Evolutionary conservation across 2,888 invertebrate genomes (phyloP).

Genomic region (Atethmia centrago): DNA sequence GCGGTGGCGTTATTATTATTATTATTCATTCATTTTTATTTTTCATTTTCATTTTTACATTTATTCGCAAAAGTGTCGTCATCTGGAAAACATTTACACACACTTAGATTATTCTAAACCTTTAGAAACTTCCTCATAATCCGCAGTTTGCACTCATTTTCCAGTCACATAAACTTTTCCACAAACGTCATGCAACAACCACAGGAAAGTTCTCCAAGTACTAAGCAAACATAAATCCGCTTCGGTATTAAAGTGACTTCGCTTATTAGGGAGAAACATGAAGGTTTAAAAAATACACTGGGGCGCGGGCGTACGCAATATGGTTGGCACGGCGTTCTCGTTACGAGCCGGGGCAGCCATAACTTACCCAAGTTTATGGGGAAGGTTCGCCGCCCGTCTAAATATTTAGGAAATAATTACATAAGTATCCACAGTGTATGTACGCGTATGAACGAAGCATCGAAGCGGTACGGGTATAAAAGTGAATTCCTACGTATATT

Average conservation of each 20-base stretch:
- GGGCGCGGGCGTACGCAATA: constrained; percentile 65
- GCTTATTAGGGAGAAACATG: constrained; percentile 65
- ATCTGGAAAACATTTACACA: background rate
- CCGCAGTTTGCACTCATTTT: background rate
- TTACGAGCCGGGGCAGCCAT: constrained; percentile 74
- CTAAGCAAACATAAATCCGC: constrained; percentile 60
- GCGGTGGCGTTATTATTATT: too few species aligned
- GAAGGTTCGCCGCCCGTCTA: constrained; percentile 74
- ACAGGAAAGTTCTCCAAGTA: constrained; percentile 21
- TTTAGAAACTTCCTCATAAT: background rate
- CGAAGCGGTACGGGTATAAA: constrained; percentile 52
- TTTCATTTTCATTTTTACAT: too few species aligned
- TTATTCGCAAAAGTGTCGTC: background rate
- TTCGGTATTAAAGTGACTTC: constrained; percentile 63
- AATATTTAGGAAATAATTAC: constrained; percentile 85
- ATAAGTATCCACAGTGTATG: constrained; percentile 71
- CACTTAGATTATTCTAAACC: background rate
- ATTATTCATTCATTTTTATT: too few species aligned
- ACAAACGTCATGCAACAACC: constrained; percentile 25
- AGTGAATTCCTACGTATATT: constrained; percentile 57
- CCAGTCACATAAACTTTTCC: background rate
- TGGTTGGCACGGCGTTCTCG: constrained; percentile 66
- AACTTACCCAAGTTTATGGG: constrained; percentile 81
- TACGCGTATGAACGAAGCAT: constrained; percentile 65
- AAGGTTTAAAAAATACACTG: constrained; percentile 69